Base-by-base conservation (phyloP, 1,140 invertebrate species). In the Druon quercuslanigerum region DNA sequence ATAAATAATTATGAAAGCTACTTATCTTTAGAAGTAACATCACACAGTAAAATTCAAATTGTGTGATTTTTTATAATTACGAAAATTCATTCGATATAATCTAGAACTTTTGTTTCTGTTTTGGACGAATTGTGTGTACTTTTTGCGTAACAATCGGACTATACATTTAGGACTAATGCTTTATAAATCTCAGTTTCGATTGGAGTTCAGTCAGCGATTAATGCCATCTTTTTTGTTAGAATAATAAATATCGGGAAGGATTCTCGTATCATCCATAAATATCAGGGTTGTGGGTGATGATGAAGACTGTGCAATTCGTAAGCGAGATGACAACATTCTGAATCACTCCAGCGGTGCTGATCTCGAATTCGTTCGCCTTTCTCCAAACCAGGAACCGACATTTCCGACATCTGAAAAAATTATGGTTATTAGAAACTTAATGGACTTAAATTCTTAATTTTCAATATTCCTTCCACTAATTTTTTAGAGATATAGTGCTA, bases 291-390 rank as follows among this genome's bases (percentile, higher is more conserved):
- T 50, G 72, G 79, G 25, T 85, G 82, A 11, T 82, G 83, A 70
- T 87, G 87, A 19, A 90, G 80, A 79, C 86, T 87, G 16, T 91
- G 89, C 50, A 91, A 76, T 72, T 91, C 90, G 51, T 90, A 90
- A 13, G 89, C 83, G 71, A 91, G 83, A n/a, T 90, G 89, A 72
- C 89, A 91, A 66, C 87, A 90, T 72, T 91, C 90, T 4, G 89
- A 90, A 33, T 91, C 89, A 40, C 89, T 90, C 90, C 90, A 91
- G 16, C 86, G 85, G 72, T 91, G 87, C 9, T 90, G 87, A 0
- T 90, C 88, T 0, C 83, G 80, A 40, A 87, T 83, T 17, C 51
- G 86, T 19, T 77, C 82, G 52, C 40, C 51, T 78, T 78, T 86
- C 76, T 54, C 74, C 54, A 71, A 17, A 20, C 51, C 83, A 54